Percentiles rank a stretch among this genome's conserved stretches.
Evolutionary conservation across 2,797 vertebrate genomes (phyloP).

Genomic region (Malacoraja senta): DNA sequence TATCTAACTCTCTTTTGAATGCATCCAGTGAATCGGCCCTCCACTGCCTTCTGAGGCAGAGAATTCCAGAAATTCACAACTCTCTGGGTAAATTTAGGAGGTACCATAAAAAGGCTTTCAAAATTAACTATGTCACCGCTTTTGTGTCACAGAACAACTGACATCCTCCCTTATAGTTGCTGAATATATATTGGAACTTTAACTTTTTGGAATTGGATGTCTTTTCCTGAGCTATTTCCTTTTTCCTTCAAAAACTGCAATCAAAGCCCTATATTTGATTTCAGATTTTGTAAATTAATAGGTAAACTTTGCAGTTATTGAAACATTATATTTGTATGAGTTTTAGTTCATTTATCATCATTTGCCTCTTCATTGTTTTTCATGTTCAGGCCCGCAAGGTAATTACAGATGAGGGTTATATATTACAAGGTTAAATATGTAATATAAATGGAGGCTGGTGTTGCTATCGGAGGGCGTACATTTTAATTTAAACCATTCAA

Average conservation of each 20-base stretch:
- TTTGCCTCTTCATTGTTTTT: not conserved
- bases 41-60: too few relatives aligned
- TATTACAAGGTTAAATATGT: not conserved
- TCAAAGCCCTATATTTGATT: not conserved
- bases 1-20: too few relatives aligned
- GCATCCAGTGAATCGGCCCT: too few relatives aligned
- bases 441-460: not conserved
- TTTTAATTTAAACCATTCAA: too few relatives aligned
- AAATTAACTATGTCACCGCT: not conserved
- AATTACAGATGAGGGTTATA: not conserved
- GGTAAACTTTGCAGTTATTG: not conserved
- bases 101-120: not conserved
- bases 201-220: not conserved
- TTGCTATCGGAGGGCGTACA: not conserved
- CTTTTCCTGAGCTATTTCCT: not conserved
- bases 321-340: not conserved
- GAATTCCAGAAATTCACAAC: too few relatives aligned
- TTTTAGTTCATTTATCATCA: not conserved
- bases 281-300: not conserved
- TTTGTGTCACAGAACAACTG: not conserved
- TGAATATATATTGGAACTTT: not conserved
- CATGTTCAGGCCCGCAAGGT: not conserved
- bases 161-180: not conserved
- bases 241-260: not conserved
- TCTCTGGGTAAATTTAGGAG: not conserved